Evolutionary conservation across 2,888 invertebrate species (phyloP), one percentile per base, ranked within the genome.

Genomic region (Lypha dubia): DNA sequence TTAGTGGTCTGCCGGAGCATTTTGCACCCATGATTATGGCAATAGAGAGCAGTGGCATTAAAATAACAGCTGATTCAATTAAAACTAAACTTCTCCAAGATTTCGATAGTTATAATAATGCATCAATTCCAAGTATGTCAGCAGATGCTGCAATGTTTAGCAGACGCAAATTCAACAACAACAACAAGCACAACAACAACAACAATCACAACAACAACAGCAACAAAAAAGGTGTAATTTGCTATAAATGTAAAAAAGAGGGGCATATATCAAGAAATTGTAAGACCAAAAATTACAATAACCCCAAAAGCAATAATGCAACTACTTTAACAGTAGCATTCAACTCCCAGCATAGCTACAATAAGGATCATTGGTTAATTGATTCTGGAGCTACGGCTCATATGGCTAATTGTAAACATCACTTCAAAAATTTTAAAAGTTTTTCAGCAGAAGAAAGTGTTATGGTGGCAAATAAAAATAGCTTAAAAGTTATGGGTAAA

Each of bases 1-100:
- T 81, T 0, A 77, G 49, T 20, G 74, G 70, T 3, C 35, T 35
- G 7, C 35, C 35, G 3, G 35, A 35, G 9, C 35, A 35, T 35
- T 35, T 35, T 11, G 35, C 35, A 11, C 56, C 74, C 0, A 84
- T 81, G 81, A 81, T 84, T 6, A 77, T 81, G 68, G 77, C 77
- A 0, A 73, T 71, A 38, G 67, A 80, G 11, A 75, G 75, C 20
- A 84, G 79, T 44, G 38, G 60, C 9, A 62, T 70, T 13, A 11
- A 8, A n/a, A 74, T 79, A 60, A 74, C 51, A 60, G 58, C 63
- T 4, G 83, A 79, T 65, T 32, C 51, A 41, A 71, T 83, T 1
- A 82, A 82, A 17, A 82, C 71, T 1, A 77, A 77, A 6, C 58
- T 73, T 9, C 20, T 79, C 0, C 83, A 83, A 13, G 73, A 74